Evolutionary conservation across 2,888 invertebrate genomes (phyloP).

Genomic region (Anticlea derivata): DNA sequence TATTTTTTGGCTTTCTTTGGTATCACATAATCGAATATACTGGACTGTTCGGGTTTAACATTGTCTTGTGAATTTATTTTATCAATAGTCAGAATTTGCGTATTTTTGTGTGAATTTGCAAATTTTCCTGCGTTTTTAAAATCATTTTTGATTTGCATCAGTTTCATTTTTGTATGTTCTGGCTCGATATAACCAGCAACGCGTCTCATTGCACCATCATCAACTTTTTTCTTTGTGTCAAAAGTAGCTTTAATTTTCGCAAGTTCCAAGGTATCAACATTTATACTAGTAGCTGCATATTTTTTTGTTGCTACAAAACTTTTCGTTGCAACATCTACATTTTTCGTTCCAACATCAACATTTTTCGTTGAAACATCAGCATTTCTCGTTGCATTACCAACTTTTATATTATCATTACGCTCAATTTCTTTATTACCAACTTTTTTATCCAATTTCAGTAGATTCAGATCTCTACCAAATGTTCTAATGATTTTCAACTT

Average conservation of each 20-base stretch:
- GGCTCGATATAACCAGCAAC: too few species aligned
- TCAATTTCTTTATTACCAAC: neutral
- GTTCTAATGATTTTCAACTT: conserved; percentile 47
- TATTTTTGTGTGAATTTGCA: neutral
- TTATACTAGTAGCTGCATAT: neutral
- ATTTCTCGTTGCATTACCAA: neutral
- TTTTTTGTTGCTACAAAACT: neutral
- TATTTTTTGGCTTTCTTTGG: neutral
- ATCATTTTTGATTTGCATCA: neutral
- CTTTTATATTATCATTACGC: too few species aligned
- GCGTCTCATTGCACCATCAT: neutral
- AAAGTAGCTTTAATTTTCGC: neutral
- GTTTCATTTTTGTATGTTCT: too few species aligned
- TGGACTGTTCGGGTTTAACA: conserved; percentile 25
- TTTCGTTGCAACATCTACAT: neutral
- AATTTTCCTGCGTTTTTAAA: neutral
- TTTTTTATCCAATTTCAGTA: neutral
- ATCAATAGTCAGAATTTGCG: too few species aligned
- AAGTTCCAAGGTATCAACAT: neutral
- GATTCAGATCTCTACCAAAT: conserved; percentile 39
- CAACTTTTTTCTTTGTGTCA: neutral
- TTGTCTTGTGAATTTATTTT: too few species aligned
- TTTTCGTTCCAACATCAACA: neutral
- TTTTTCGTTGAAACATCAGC: neutral
- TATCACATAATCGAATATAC: conserved; percentile 14